A percentile compares a stretch with the other conserved stretches of the same genome.
phyloP scores from a whole-genome alignment of 2,113 vertebrate genomes.

The Gymnarchus niloticus region DNA sequence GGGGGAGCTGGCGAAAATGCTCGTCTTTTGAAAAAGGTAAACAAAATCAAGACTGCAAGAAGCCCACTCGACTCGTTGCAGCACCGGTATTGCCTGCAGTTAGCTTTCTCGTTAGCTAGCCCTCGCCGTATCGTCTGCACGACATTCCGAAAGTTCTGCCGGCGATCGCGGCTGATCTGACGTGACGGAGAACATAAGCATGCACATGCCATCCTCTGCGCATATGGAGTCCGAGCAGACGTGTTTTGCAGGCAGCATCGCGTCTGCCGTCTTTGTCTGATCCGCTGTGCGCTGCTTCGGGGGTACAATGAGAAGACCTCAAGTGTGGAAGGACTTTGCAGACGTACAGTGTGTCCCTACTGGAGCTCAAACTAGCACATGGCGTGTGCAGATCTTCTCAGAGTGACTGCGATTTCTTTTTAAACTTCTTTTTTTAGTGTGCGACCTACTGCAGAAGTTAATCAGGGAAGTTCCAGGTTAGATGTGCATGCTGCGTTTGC shows the following conservation, averaged over 20 bases:
- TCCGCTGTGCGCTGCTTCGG: conserved; percentile 21
- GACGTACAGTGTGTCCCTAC: background rate
- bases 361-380: background rate
- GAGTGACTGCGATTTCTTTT: background rate
- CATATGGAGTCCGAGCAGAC: background rate
- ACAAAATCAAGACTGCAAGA: background rate
- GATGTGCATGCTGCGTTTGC: background rate
- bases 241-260: conserved; percentile 17
- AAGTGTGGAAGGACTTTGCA: background rate
- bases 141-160: conserved; percentile 16
- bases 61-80: conserved; percentile 34
- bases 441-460: background rate
- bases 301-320: background rate
- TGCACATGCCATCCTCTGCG: background rate
- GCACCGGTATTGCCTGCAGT: conserved; percentile 49
- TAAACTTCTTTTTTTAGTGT: background rate
- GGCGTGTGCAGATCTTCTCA: background rate
- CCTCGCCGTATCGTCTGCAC: conserved; percentile 21
- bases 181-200: background rate
- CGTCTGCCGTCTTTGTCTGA: background rate
- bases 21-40: conserved; percentile 51
- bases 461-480: background rate
- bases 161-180: background rate
- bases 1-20: conserved; percentile 37
- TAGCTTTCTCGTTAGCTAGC: conserved; percentile 30